phyloP scores from a whole-genome alignment of 2,113 vertebrate genomes.

The Stomatorhinus ivindoensis region DNA sequence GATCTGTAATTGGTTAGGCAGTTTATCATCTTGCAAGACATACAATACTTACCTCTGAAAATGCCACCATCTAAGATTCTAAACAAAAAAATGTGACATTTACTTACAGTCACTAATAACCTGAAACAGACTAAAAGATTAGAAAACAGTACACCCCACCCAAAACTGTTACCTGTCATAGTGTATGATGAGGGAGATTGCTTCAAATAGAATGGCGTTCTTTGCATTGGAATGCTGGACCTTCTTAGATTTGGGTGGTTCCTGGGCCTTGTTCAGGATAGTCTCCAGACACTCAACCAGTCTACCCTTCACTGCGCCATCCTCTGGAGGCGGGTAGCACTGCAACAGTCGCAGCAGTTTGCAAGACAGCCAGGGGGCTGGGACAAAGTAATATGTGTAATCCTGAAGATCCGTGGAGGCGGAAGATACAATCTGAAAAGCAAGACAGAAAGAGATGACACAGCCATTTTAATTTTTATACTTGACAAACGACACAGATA shows the following conservation, averaged over 20 bases:
- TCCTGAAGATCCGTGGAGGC: slow-evolving; percentile 86
- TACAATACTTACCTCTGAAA: not conserved
- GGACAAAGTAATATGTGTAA: slow-evolving; percentile 89
- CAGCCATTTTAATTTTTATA: not conserved
- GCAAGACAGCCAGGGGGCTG: slow-evolving; percentile 83
- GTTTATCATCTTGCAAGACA: not conserved
- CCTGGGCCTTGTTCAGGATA: slow-evolving; percentile 87
- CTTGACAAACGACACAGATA: not conserved
- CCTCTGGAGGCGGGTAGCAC: slow-evolving; percentile 80
- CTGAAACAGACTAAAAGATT: not conserved
- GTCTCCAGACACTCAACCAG: slow-evolving; percentile 87
- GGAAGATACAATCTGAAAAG: slow-evolving; percentile 78
- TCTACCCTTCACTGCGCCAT: slow-evolving; percentile 80
- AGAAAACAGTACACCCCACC: not conserved
- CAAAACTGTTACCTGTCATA: slow-evolving; percentile 64
- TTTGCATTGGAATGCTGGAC: slow-evolving; percentile 91
- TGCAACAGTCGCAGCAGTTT: slow-evolving; percentile 79
- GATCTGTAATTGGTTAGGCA: not conserved
- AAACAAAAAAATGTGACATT: not conserved
- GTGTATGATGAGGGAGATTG: slow-evolving; percentile 87
- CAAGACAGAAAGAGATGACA: not conserved
- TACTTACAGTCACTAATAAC: not conserved
- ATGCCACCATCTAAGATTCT: not conserved
- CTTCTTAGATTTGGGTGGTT: slow-evolving; percentile 89
- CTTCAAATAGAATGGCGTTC: slow-evolving; percentile 85